A percentile compares a stretch with the other conserved stretches of the same genome.
These are phyloP conservation scores for Drosophila bocki DNA, from an alignment of 1,140 invertebrate species.

Conservation along the genomic window DNA sequence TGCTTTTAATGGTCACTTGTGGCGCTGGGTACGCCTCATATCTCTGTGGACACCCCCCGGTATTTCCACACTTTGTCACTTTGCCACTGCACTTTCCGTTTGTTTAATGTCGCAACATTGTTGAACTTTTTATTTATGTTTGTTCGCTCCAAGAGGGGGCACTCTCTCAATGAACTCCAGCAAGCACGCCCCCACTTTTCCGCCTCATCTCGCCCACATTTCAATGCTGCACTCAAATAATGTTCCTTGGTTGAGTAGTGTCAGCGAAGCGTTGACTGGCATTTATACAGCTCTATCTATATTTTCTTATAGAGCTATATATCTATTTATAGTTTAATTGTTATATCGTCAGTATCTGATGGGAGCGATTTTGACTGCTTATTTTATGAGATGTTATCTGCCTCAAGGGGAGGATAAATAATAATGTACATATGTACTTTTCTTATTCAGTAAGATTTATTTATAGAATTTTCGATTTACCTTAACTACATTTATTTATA, in stretches of 20 bases:
- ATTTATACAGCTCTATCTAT: conserved; percentile 5
- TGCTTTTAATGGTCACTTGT: conserved; percentile 70
- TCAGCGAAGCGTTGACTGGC: conserved; percentile 53
- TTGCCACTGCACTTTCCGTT: conserved; percentile 53
- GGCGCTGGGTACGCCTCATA: conserved; percentile 1
- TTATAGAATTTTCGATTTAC: neutral
- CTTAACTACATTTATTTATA: neutral
- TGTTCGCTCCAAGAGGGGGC: conserved; percentile 1
- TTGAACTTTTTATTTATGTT: conserved; percentile 47
- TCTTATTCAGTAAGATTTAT: neutral
- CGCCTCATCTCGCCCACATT: conserved; percentile 9
- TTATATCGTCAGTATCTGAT: neutral
- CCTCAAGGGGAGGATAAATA: too few species aligned
- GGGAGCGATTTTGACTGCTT: neutral
- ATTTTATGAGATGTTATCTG: neutral
- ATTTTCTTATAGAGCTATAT: neutral
- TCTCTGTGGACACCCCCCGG: neutral
- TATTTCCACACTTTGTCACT: conserved; percentile 16
- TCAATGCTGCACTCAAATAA: conserved; percentile 50
- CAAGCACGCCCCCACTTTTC: conserved; percentile 29
- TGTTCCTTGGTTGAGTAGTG: conserved; percentile 32
- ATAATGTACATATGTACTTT: too few species aligned
- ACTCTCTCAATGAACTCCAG: conserved; percentile 16
- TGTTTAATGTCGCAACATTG: conserved; percentile 69
- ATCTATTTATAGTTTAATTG: conserved; percentile 1